Conservation (phyloP, 2,888 invertebrate genomes). For the Troides helena region DNA sequence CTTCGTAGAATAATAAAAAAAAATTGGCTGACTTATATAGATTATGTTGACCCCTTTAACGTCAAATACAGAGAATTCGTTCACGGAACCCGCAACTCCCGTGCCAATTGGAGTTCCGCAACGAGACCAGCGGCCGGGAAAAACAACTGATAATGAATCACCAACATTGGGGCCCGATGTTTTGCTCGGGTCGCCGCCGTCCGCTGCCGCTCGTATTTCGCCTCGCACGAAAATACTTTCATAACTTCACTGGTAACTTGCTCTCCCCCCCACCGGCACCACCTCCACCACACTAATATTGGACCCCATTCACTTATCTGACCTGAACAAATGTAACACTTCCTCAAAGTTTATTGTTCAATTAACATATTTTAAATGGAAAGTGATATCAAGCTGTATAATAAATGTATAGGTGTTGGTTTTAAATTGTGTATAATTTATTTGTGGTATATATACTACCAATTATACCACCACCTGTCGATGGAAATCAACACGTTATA, state of each 20-base stretch:
- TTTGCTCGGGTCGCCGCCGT: slow-evolving; percentile 34
- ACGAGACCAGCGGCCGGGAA: slow-evolving; percentile 46
- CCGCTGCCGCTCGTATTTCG: slow-evolving; percentile 37
- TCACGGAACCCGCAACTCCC: slow-evolving; percentile 18
- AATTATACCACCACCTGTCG: no score
- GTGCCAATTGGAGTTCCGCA: slow-evolving; percentile 10
- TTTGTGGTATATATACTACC: no score
- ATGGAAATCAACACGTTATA: no score
- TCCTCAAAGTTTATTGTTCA: neutral
- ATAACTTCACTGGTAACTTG: slow-evolving; percentile 11
- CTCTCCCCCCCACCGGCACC: neutral
- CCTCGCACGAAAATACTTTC: slow-evolving; percentile 38
- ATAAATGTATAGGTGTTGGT: no score
- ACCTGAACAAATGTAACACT: neutral
- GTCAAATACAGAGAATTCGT: slow-evolving; percentile 12
- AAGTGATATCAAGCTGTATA: neutral
- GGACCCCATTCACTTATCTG: neutral
- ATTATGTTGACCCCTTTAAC: slow-evolving; percentile 21
- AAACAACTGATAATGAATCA: slow-evolving; percentile 70
- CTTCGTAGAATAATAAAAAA: no score
- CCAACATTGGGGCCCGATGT: slow-evolving; percentile 40
- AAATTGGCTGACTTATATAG: slow-evolving; percentile 19
- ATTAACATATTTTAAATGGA: neutral
- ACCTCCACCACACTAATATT: slow-evolving; percentile 20
- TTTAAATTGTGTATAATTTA: no score